Evolutionary conservation across 2,888 invertebrate species (phyloP), one percentile per base, ranked within the genome.

Genomic region (Cosmia pyralina): DNA sequence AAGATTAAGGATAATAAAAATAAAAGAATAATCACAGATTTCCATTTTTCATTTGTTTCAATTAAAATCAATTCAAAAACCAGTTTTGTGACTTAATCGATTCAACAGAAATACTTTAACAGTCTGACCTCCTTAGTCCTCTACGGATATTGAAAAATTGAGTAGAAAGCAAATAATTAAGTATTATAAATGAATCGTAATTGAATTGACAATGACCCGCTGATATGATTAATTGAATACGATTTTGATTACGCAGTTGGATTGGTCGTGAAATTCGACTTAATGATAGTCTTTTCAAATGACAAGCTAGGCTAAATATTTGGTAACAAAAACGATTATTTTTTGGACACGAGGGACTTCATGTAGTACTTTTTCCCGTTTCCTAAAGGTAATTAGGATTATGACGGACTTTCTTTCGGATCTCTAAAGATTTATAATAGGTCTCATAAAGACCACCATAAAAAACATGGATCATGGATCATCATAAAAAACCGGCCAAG

Each of bases 171-270:
- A 69, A 57, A 72, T 79, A 81, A 83, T 83, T 69, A 28, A 28
- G 28, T 28, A 79, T 83, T 52, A 75, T 64, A 75, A 83, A 78
- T 80, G 65, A 73, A 64, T 69, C 69, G 38, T 81, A 83, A 85
- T 82, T 76, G 62, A 62, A 77, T 50, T 77, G 86, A 77, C 85
- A 85, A 81, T 85, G 84, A 85, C 84, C 84, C 19, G 65, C 3
- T 28, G 59, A 58, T 53, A 22, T 60, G 22, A 71, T 67, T 65
- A 72, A 76, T 72, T 77, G 53, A 57, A 64, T 55, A 48, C 48
- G 41, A 34, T 46, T 64, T 44, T 64, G 64, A 68, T 79, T 82
- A 59, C 6, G 66, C 17, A 34, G 22, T 69, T 60, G 19, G n/a
- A 34, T 63, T n/a, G 28, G 15, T 62, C 67, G 57, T 77, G 77